phyloP scores from a whole-genome alignment of 1,140 invertebrate genomes.

The Bombus balteatus region DNA sequence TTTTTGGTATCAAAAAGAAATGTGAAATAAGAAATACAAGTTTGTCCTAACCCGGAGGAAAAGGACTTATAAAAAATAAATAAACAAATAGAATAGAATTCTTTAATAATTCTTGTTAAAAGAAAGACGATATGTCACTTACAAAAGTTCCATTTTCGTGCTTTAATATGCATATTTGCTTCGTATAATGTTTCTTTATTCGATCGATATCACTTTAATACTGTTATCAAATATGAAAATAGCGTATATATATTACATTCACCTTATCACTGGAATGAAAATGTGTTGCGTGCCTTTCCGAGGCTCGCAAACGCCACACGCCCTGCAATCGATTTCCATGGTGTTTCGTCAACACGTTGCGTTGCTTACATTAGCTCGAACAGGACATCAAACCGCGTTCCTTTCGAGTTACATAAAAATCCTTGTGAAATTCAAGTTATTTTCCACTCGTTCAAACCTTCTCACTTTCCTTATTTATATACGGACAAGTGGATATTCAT shows the following conservation, averaged over 20 bases:
- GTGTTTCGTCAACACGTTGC: neutral
- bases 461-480: no score
- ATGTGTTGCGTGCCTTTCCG: slow-evolving; percentile 5
- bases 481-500: no score
- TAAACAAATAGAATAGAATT: no score
- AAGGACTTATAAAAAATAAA: no score
- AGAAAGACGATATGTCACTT: no score
- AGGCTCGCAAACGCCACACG: slow-evolving; percentile 19
- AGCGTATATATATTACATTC: neutral
- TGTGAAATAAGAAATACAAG: no score
- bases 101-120: no score
- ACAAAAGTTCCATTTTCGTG: neutral
- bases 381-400: slow-evolving; percentile 7
- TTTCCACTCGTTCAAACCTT: neutral
- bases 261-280: neutral
- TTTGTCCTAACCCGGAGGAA: no score
- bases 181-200: neutral
- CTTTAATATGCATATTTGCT: neutral
- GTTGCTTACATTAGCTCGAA: neutral
- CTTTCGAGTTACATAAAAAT: slow-evolving; percentile 13
- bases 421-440: neutral
- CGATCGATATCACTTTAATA: no score
- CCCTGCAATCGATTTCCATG: neutral
- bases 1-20: no score
- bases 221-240: neutral